phyloP scores from a whole-genome alignment of 2,888 invertebrate genomes.

The Melieria picta region DNA sequence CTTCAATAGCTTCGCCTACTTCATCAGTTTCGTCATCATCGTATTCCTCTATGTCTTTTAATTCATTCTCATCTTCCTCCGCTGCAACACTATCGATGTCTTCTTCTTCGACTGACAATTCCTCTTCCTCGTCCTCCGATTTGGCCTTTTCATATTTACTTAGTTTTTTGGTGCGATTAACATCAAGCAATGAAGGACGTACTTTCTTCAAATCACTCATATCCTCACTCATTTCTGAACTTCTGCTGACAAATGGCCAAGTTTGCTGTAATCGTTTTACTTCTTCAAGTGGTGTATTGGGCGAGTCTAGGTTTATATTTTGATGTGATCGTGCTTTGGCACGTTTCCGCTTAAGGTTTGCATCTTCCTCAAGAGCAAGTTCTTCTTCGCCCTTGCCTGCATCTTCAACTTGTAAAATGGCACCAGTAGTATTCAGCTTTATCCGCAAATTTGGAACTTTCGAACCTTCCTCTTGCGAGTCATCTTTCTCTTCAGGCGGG shows the following conservation, averaged over 20 bases:
- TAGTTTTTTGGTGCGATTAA: constrained; percentile 58
- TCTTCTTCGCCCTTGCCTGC: constrained; percentile 41
- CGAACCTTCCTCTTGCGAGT: constrained; percentile 69
- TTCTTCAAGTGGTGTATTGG: constrained; percentile 37
- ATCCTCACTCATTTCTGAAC: constrained; percentile 41
- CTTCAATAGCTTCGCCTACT: constrained; percentile 77
- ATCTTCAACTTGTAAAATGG: constrained; percentile 22
- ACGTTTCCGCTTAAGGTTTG: constrained; percentile 11
- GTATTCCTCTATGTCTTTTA: constrained; percentile 53
- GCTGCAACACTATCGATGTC: constrained; percentile 60
- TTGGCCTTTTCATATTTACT: constrained; percentile 61
- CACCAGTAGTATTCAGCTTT: constrained; percentile 49
- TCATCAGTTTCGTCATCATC: constrained; percentile 53
- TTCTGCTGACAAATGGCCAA: constrained; percentile 43
- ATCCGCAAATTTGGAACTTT: constrained; percentile 64
- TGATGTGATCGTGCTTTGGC: constrained; percentile 48
- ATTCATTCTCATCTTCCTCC: constrained; percentile 57
- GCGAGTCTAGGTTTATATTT: constrained; percentile 46
- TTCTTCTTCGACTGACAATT: constrained; percentile 52
- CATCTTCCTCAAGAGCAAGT: constrained; percentile 47
- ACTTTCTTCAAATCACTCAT: constrained; percentile 50
- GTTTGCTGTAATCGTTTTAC: constrained; percentile 54
- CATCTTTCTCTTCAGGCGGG: constrained; percentile 64
- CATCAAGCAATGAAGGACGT: constrained; percentile 59
- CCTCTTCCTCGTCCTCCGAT: constrained; percentile 53